These are phyloP conservation scores for Manduca sexta DNA, from an alignment of 1,140 invertebrate species.

Conservation along the genomic window DNA sequence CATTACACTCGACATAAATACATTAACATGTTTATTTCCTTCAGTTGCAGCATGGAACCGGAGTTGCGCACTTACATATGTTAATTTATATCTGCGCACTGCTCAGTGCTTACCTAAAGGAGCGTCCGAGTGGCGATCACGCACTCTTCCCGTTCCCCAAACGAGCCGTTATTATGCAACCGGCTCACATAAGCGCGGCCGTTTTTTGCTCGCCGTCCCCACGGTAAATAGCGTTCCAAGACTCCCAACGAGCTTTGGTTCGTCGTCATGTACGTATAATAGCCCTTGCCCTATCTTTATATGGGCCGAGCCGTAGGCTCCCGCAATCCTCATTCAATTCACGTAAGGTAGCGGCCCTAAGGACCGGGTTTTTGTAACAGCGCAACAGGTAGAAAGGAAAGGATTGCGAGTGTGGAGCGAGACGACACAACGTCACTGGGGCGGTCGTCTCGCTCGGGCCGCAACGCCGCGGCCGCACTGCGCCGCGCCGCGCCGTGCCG, in stretches of 20 bases:
- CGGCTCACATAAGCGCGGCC: constrained; percentile 43
- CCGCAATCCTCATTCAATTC: constrained; percentile 67
- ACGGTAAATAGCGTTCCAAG: constrained; percentile 51
- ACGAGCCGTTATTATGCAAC: constrained; percentile 60
- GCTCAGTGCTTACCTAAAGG: too few species aligned
- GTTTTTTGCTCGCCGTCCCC: constrained; percentile 54
- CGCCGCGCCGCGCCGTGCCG: too few species aligned
- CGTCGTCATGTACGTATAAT: constrained; percentile 45
- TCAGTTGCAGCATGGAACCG: background rate
- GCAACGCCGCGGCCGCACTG: background rate
- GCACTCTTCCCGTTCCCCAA: constrained; percentile 43
- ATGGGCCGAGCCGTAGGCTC: constrained; percentile 66
- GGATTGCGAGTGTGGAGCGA: constrained; percentile 61
- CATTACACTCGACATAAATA: background rate
- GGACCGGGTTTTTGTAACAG: constrained; percentile 70
- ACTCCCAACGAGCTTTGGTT: constrained; percentile 44
- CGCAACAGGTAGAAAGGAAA: constrained; percentile 72
- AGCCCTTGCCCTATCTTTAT: constrained; percentile 66
- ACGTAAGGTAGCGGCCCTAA: constrained; percentile 71
- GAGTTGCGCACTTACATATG: too few species aligned
- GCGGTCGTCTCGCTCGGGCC: constrained; percentile 41
- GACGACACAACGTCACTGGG: constrained; percentile 43
- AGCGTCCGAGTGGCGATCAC: constrained; percentile 36
- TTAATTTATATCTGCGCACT: too few species aligned
- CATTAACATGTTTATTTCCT: background rate